Conservation (phyloP, 2,113 vertebrate genomes). For the Mustela nigripes region DNA sequence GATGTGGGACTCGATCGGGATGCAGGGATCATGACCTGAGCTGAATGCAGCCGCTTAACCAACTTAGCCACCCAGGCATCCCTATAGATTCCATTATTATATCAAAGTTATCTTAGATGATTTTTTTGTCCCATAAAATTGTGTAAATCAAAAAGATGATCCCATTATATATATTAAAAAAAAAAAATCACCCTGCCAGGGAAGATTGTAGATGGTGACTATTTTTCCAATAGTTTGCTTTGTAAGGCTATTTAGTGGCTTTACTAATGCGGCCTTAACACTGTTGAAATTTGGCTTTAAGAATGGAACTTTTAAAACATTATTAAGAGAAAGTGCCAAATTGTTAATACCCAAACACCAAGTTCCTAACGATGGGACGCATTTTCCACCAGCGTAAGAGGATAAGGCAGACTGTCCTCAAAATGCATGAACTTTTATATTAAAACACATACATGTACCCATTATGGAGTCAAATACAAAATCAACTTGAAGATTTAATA, state of each 20-base stretch:
- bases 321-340: neutral
- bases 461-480: conserved; percentile 31
- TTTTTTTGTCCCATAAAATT: neutral
- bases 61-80: too few species aligned
- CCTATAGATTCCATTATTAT: neutral
- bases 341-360: neutral
- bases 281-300: neutral
- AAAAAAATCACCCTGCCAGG: neutral
- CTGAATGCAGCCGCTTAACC: too few species aligned
- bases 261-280: neutral
- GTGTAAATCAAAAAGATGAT: neutral
- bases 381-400: neutral
- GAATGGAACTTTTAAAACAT: neutral
- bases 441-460: neutral
- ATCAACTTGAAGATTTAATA: neutral
- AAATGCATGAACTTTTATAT: conserved; percentile 5
- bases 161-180: neutral
- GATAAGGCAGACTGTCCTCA: neutral
- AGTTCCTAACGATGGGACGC: neutral
- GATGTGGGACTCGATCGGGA: too few species aligned
- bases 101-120: neutral
- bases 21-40: too few species aligned
- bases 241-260: neutral
- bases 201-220: neutral
- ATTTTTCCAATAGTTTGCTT: neutral